phyloP scores from a whole-genome alignment of 2,888 invertebrate genomes.

The Agonopterix subpropinquella region DNA sequence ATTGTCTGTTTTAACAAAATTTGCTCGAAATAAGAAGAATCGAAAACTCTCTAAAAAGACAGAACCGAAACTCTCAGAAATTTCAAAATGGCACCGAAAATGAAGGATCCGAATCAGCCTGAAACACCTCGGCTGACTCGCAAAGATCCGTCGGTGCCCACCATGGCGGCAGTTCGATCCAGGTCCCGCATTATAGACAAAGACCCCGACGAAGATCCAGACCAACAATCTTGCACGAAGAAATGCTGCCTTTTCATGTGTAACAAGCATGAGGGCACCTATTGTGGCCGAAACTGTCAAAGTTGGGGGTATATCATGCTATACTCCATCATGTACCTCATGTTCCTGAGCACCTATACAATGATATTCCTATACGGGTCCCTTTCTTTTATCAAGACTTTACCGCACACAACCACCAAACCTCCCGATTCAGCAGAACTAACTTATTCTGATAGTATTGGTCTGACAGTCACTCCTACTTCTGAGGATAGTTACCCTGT shows the following conservation, averaged over 20 bases:
- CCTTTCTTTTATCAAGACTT: slow-evolving; percentile 29
- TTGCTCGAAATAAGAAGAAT: no score
- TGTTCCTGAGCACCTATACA: slow-evolving; percentile 46
- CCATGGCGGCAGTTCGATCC: no score
- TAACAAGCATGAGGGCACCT: slow-evolving; percentile 17
- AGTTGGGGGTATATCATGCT: slow-evolving; percentile 42
- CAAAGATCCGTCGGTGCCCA: no score
- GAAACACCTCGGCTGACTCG: no score
- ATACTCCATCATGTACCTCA: slow-evolving; percentile 46
- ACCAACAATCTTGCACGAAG: neutral
- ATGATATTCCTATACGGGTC: slow-evolving; percentile 40
- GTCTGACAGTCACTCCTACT: slow-evolving; percentile 50
- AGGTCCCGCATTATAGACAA: no score
- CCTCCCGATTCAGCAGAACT: no score
- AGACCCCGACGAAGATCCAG: neutral
- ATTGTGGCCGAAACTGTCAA: slow-evolving; percentile 38
- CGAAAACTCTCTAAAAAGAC: no score
- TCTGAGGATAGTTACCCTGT: slow-evolving; percentile 33
- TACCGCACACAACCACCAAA: no score
- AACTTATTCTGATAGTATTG: slow-evolving; percentile 43
- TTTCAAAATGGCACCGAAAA: no score
- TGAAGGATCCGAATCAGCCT: no score
- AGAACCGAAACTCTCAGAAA: no score
- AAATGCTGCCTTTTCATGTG: slow-evolving; percentile 33
- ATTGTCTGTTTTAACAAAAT: no score